Evolutionary conservation across 2,113 vertebrate species (phyloP), one percentile per base, ranked within the genome.

Genomic region (Sorex araneus): DNA sequence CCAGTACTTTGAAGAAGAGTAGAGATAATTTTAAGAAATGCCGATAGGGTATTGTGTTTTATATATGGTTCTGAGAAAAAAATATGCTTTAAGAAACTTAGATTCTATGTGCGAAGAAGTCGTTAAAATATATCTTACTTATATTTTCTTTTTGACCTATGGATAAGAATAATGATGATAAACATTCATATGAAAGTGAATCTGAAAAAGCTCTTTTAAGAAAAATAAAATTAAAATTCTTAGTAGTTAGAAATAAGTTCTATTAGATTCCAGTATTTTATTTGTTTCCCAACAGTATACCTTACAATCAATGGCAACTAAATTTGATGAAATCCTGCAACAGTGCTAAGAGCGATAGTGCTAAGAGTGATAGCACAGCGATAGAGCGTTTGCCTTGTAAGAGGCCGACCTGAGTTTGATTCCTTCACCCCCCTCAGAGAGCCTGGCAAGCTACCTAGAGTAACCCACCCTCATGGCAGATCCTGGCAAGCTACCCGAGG

Each of bases 201-300:
- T 70, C 9, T 85, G 32, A 40, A 92, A 77, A 45, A 86, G 5
- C 2, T 82, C 40, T 84, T 82, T 82, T 21, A 82, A 60, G 19
- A 75, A 47, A n/a, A 43, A 36, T 75, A 54, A 87, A 87, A 69
- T 47, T 84, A 91, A 88, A 83, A 40, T 21, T 32, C 12, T 7
- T 91, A 60, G 12, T 74, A 57, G 18, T 43, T 78, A 63, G 64
- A 79, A 82, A 79, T 25, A 8, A 74, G 60, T 60, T 47, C 40
- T 40, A 40, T 30, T 77, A 64, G 54, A 27, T 8, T 81, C 28
- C 36, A 89, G 36, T 27, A 84, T 89, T 75, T 84, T 84, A 6
- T 60, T 88, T 89, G 75, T 85, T 67, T 88, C 45, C 8, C 50
- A 70, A 25, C 25, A 32, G n/a, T 66, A 6, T 1, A 11, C 74